Base-by-base conservation (phyloP, 2,113 vertebrate genomes). In the Acanthisitta chloris region DNA sequence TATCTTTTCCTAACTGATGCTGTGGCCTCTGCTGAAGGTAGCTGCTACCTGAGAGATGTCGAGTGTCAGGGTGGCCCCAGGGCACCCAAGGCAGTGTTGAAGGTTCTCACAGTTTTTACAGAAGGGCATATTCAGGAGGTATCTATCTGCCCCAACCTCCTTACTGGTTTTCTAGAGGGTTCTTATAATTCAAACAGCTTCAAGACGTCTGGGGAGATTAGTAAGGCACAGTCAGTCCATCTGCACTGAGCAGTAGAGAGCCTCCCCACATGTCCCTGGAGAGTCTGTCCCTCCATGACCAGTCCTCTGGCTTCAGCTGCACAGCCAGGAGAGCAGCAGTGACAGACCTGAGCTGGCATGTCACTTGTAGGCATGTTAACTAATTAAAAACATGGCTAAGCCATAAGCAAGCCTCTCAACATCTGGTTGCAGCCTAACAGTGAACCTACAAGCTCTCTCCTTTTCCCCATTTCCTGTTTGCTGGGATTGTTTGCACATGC, bases 261-360 rank as follows among this genome's bases (percentile, higher is more conserved):
- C 28, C 28, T 61, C 2, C 6, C 21, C 31, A 12, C 17, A 2
- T 1, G 11, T n/a, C 17, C 34, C 4, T 1, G 40, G 12, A 72
- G 13, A 42, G 51, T 10, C 45, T 54, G 31, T 17, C 52, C 26
- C 46, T 64, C 25, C 18, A 4, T 4, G 29, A 29, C 34, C 55
- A 45, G 48, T n/a, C n/a, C 43, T 34, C n/a, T 7, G 23, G 49
- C 70, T 73, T 58, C 36, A 33, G 66, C 80, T 45, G 57, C 55
- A 34, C 40, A 55, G 45, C 34, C 29, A 31, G n/a, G 20, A 17
- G 3, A 42, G 59, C 46, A 80, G 67, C 4, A 1, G 48, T n/a
- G 28, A 64, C 78, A 76, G 55, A 12, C 18, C 34, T 31, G 54
- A 81, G 43, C 43, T 51, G 59, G 5, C 54, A 36, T 1, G 15